Evolutionary conservation across 1,140 invertebrate species (phyloP), one percentile per base, ranked within the genome.

Genomic region (Drosophila littoralis): DNA sequence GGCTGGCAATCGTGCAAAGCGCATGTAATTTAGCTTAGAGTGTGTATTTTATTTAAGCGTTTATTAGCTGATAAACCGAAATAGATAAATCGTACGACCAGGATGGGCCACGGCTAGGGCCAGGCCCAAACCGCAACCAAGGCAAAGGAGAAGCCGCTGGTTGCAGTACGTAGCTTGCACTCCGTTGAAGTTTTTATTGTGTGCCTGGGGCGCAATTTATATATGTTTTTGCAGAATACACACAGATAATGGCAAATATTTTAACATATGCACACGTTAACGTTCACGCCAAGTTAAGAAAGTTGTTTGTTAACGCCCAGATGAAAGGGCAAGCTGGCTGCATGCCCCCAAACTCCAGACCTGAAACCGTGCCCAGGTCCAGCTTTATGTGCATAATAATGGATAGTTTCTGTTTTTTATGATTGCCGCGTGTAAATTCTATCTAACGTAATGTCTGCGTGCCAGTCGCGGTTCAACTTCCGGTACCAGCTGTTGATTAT

Each of bases 21-120:
- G 76, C 79, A 74, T 79, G 80, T 84, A 88, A 89, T 89, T 89
- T 89, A 73, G 81, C 84, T 84, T 66, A 81, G 85, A 89, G 84
- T 89, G 85, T 90, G 85, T 89, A 89, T 85, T 89, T 89, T 89
- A 90, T 89, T 89, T 81, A 89, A 88, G 84, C 84, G 84, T 89
- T 89, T 89, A 89, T 89, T 89, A 89, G 84, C 84, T 89, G 84
- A 89, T 89, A 89, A 89, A 84, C 80, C 71, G 68, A 89, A 89
- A 89, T 76, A 89, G 84, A 89, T 89, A 89, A 89, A 89, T 89
- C 79, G 65, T 66, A 55, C 43, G 64, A 63, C 78, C 45, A 64
- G 58, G 52, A 66, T 15, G 46, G 46, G 36, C 55, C 55, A 52
- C 1, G 17, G 5, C 28, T 45, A 54, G 33, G 13, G 1, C 38